phyloP scores from a whole-genome alignment of 2,797 vertebrate genomes.

The Erpetoichthys calabaricus region DNA sequence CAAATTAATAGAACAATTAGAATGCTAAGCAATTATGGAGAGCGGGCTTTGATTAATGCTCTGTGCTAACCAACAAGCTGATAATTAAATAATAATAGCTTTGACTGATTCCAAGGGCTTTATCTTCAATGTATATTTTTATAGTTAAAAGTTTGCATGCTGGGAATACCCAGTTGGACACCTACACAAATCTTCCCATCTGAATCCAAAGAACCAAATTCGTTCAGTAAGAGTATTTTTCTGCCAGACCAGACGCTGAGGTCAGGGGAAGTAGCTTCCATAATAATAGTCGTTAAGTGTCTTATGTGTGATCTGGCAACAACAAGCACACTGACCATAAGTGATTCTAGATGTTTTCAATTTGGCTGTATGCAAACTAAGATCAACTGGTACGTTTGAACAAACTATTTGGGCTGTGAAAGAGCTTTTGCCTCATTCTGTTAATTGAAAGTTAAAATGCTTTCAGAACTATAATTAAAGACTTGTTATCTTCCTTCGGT shows the following conservation, averaged over 20 bases:
- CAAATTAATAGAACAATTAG: too few species aligned
- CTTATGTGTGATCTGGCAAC: constrained; percentile 60
- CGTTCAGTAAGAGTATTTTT: constrained; percentile 35
- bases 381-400: constrained; percentile 7
- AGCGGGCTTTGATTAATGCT: too few species aligned
- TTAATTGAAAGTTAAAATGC: too few species aligned
- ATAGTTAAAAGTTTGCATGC: constrained; percentile 3
- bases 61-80: too few species aligned
- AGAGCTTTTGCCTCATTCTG: constrained; percentile 14
- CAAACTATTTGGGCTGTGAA: constrained; percentile 36
- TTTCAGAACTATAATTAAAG: too few species aligned
- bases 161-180: constrained; percentile 30
- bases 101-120: neutral
- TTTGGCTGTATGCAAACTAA: constrained; percentile 32
- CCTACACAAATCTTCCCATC: constrained; percentile 28
- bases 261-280: constrained; percentile 41
- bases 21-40: too few species aligned
- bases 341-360: constrained; percentile 50
- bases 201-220: constrained; percentile 29
- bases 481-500: too few species aligned
- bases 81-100: constrained; percentile 6
- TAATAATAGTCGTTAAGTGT: constrained; percentile 53
- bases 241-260: constrained; percentile 48
- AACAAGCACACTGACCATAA: constrained; percentile 37
- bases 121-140: neutral